These are phyloP conservation scores for Apoderus coryli DNA, from an alignment of 2,888 invertebrate species.

Conservation along the genomic window DNA sequence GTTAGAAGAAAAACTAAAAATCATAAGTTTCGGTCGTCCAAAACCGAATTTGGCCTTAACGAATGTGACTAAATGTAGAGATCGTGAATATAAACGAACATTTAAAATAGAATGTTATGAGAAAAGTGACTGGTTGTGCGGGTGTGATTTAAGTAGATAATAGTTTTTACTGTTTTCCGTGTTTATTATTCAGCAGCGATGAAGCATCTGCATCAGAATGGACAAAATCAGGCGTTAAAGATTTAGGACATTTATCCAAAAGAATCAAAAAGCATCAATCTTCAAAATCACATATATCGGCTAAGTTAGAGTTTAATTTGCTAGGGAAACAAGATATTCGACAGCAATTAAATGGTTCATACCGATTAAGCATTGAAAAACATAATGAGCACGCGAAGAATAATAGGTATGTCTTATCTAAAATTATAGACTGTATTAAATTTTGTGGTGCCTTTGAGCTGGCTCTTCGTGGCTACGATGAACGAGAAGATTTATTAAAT, in stretches of 20 bases:
- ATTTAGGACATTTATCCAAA: conserved; percentile 10
- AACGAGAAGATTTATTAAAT: conserved; percentile 8
- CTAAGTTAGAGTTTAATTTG: conserved; percentile 7
- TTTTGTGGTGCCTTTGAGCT: conserved; percentile 25
- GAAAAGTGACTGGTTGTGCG: conserved; percentile 5
- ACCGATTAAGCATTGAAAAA: conserved; percentile 10
- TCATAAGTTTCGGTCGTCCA: conserved; percentile 4
- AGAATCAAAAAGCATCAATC: conserved; percentile 14
- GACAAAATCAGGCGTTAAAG: conserved; percentile 8
- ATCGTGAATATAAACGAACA: conserved; percentile 4
- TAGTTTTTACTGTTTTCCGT: conserved; percentile 6
- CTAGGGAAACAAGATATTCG: conserved; percentile 12
- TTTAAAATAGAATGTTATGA: conserved; percentile 6
- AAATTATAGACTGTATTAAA: conserved; percentile 23
- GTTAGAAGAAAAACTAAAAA: conserved; percentile 5
- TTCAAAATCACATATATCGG: conserved; percentile 10
- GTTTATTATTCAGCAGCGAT: conserved; percentile 4
- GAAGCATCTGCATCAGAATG: conserved; percentile 6
- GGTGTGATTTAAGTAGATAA: conserved; percentile 5
- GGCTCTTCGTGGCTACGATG: conserved; percentile 19
- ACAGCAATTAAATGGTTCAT: conserved; percentile 10
- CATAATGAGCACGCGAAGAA: conserved; percentile 14
- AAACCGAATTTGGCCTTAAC: conserved; percentile 4
- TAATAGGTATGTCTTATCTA: conserved; percentile 15
- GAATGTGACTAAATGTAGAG: conserved; percentile 4